Conservation (phyloP, 2,113 vertebrate species). For the Eclectus roratus region DNA sequence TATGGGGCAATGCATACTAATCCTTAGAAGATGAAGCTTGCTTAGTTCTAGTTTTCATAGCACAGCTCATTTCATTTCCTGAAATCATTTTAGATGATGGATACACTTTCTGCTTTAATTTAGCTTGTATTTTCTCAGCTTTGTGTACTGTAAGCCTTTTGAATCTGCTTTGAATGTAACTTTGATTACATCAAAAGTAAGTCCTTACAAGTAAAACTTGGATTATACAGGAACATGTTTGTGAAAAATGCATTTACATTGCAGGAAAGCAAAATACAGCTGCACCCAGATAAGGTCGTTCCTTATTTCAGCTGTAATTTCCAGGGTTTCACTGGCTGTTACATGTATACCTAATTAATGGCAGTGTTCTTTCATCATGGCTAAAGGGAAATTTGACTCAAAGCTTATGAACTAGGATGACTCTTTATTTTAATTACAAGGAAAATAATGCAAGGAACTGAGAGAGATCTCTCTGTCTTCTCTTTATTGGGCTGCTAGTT, state of each 20-base stretch:
- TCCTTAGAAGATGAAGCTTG: neutral
- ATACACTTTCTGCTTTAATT: neutral
- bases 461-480: neutral
- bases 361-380: neutral
- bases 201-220: constrained; percentile 9
- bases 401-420: neutral
- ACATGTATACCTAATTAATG: neutral
- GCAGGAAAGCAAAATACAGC: constrained; percentile 2
- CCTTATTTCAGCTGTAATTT: constrained; percentile 5
- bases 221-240: neutral
- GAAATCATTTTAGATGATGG: neutral
- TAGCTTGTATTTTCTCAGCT: neutral
- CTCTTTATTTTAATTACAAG: neutral
- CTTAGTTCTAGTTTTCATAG: neutral
- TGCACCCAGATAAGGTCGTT: neutral
- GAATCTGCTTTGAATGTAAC: constrained; percentile 1
- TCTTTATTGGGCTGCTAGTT: neutral
- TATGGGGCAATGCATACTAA: neutral
- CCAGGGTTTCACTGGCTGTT: neutral
- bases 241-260: constrained; percentile 3
- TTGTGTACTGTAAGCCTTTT: neutral
- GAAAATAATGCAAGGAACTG: neutral
- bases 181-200: constrained; percentile 48
- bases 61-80: neutral
- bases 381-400: constrained; percentile 11